A percentile compares a stretch with the other conserved stretches of the same genome.
Evolutionary conservation across 2,888 invertebrate genomes (phyloP).

Genomic region (Machimus atricapillus): DNA sequence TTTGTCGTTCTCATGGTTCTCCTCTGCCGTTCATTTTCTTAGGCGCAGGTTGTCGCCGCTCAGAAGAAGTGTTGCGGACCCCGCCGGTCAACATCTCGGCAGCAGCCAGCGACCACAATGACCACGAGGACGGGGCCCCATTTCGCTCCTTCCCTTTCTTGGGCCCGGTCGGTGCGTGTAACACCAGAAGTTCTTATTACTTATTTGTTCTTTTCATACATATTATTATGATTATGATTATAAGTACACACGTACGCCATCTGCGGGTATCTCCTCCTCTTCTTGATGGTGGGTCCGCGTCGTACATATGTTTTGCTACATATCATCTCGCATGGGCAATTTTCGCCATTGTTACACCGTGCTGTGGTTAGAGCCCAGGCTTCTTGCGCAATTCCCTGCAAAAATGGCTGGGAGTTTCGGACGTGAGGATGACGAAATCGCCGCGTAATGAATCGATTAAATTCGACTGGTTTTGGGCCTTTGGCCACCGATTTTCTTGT

Average conservation of each 20-base stretch:
- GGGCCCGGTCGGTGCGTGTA: conserved; percentile 45
- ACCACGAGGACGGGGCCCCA: background rate
- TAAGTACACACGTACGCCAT: conserved; percentile 41
- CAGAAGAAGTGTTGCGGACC: conserved; percentile 1
- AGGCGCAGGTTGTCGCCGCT: conserved; percentile 4
- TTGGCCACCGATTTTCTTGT: background rate
- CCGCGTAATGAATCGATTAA: background rate
- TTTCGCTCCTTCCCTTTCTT: background rate
- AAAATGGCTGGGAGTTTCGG: background rate
- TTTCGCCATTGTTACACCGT: conserved; percentile 22
- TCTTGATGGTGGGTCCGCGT: conserved; percentile 22
- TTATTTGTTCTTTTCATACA: conserved; percentile 51
- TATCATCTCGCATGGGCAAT: conserved; percentile 23
- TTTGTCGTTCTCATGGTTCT: background rate
- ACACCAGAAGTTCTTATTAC: conserved; percentile 53
- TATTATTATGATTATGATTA: conserved; percentile 42
- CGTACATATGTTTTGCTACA: conserved; percentile 19
- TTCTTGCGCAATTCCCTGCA: background rate
- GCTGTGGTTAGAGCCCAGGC: background rate
- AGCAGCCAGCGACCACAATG: background rate
- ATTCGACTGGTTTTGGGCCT: background rate
- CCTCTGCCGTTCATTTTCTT: background rate
- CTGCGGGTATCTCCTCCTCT: conserved; percentile 27
- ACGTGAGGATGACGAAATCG: background rate
- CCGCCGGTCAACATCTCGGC: background rate